Base-by-base conservation (phyloP, 2,888 invertebrate species). In the Xylota segnis region DNA sequence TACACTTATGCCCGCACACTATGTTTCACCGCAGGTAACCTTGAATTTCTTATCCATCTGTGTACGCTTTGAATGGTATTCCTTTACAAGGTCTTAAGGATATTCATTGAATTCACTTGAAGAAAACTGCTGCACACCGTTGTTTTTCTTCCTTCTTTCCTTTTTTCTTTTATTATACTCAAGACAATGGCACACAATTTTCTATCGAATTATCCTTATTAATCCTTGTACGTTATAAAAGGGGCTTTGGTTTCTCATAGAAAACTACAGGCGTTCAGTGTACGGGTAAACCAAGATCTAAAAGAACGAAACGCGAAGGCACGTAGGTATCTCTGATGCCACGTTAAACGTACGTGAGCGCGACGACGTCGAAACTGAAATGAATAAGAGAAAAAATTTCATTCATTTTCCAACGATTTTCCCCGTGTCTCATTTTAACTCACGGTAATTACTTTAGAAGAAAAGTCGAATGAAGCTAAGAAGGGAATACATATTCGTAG, bases 361-460 rank as follows among this genome's bases (percentile, higher is more conserved):
- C 74, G 84, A 79, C 66, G 71, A 72, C 76, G 76, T 72, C 76
- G 45, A 32, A 76, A 82, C 86, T 86, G 59, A 76, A 86, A 72
- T 81, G 76, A 82, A 81, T 76, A 14, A 9, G 47, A 70, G 58
- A 70, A 65, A 68, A 84, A 75, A n/a, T n/a, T n/a, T n/a, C n/a
- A n/a, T n/a, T 79, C 70, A 50, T 70, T 66, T 76, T 32, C 58
- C 66, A 65, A 65, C 81, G 75, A 75, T 81, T 76, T 86, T 81
- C 43, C 50, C 40, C 16, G 40, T 81, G 81, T 75, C 52, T 79
- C 68, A 79, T 65, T 79, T 84, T 37, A 79, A 56, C 47, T 58
- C 34, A 75, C 47, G 61, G 58, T 84, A 84, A 84, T 84, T 84
- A 75, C 75, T 84, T 75, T 79, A 65, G 65, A 65, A 70, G 65